A percentile compares a stretch with the other conserved stretches of the same genome.
These are phyloP conservation scores for Plectrocnemia conspersa DNA, from an alignment of 1,140 invertebrate genomes.

Conservation along the genomic window DNA sequence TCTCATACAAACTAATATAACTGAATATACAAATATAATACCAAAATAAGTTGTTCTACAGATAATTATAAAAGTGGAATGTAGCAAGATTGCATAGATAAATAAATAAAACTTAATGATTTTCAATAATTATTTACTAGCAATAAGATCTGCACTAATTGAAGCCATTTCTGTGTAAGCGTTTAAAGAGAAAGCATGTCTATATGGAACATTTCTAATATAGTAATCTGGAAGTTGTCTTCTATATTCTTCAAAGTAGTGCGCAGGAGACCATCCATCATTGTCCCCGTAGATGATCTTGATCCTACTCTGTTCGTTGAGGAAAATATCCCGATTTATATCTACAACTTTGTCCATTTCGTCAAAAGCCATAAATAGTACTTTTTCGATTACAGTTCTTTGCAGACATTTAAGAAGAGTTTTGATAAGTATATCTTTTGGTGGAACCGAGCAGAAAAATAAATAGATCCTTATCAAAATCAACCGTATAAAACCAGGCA, in stretches of 20 bases:
- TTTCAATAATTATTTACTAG: too few relatives aligned
- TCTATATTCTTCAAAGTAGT: slow-evolving; percentile 61
- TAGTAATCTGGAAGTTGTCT: slow-evolving; percentile 57
- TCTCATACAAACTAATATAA: too few relatives aligned
- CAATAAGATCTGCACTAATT: slow-evolving; percentile 47
- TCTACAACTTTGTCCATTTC: slow-evolving; percentile 60
- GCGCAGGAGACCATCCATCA: slow-evolving; percentile 71
- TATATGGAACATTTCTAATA: slow-evolving; percentile 59
- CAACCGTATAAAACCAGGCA: slow-evolving; percentile 46
- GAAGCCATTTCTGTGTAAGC: slow-evolving; percentile 58
- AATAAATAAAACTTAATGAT: too few relatives aligned
- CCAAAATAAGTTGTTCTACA: too few relatives aligned
- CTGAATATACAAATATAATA: too few relatives aligned
- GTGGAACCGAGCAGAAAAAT: background rate
- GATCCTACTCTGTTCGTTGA: slow-evolving; percentile 54
- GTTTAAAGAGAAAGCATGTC: slow-evolving; percentile 73
- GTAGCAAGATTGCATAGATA: too few relatives aligned
- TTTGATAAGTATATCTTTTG: slow-evolving; percentile 31
- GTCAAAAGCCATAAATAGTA: slow-evolving; percentile 58
- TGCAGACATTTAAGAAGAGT: slow-evolving; percentile 52
- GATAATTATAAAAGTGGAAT: too few relatives aligned
- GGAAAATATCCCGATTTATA: slow-evolving; percentile 51
- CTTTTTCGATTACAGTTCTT: slow-evolving; percentile 49
- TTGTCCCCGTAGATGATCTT: slow-evolving; percentile 70
- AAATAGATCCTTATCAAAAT: background rate